Conservation (phyloP, 2,888 invertebrate species). For the Platycnemis pennipes region DNA sequence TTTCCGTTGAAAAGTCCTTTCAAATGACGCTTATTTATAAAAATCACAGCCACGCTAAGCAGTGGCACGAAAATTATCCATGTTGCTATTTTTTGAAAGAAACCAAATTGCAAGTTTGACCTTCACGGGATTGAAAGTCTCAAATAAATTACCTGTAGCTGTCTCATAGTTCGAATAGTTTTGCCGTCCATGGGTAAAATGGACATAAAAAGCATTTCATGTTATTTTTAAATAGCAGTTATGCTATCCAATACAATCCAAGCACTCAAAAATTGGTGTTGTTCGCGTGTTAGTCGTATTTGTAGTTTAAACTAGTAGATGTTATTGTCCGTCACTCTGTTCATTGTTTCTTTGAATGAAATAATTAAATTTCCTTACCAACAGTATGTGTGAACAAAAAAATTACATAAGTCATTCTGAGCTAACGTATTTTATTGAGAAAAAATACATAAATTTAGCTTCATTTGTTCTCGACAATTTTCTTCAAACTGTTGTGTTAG, state of each 20-base stretch:
- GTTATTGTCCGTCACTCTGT: constrained; percentile 58
- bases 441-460: background rate
- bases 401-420: background rate
- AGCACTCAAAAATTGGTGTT: constrained; percentile 60
- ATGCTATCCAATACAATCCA: constrained; percentile 41
- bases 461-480: background rate
- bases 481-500: too few species aligned
- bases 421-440: background rate
- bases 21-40: background rate
- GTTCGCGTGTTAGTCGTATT: constrained; percentile 65
- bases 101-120: background rate
- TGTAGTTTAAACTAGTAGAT: constrained; percentile 51
- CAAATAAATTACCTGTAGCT: background rate
- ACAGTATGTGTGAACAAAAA: background rate
- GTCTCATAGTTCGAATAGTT: background rate
- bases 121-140: background rate
- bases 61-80: background rate
- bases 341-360: constrained; percentile 38
- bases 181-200: background rate
- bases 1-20: background rate
- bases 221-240: constrained; percentile 17
- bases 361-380: background rate
- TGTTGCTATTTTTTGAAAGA: background rate
- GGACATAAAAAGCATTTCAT: background rate
- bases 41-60: background rate